Evolutionary conservation across 2,888 invertebrate genomes (phyloP), one percentile per base, ranked within the genome.

Genomic region (Pterostichus madidus): DNA sequence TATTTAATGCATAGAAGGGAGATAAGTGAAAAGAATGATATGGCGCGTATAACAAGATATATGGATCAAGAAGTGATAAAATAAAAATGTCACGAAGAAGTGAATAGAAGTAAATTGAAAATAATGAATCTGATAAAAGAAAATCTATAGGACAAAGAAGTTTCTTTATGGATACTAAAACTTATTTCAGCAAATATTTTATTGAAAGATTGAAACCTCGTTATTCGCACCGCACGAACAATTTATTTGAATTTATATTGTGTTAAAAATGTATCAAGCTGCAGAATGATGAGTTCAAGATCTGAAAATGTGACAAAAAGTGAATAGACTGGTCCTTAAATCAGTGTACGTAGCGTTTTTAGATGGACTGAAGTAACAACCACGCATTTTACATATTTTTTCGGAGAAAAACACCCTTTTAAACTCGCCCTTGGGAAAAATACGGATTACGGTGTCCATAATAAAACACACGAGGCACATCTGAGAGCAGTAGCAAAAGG

Each of bases 381-480:
- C 24, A 1, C 59, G 15, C 75, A 59, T 68, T 81, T 75, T 81
- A 81, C 81, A 81, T 81, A 81, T 81, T 81, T 81, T 80, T 75
- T 75, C 81, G 17, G 81, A 24, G 56, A 73, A 75, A 71, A 81
- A 81, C 68, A 81, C 75, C 75, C 75, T 81, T 81, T 81, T 75
- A 81, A 79, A 81, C 53, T 49, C 71, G 59, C 75, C 81, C 75
- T 59, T 75, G 81, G 81, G 75, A 81, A 46, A 81, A 75, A 81
- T 80, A 75, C 59, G 75, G 81, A 81, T 81, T 81, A 81, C 75
- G 59, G 75, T 61, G 59, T 44, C 81, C 75, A 81, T 81, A 81
- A 81, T 81, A 81, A 81, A 81, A 81, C 75, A 81, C 81, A 81
- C 75, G 59, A 56, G 35, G 53, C 49, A 77, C 75, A 53, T 75